Conservation (phyloP, 1,140 invertebrate species). For the Augochlora pura region DNA sequence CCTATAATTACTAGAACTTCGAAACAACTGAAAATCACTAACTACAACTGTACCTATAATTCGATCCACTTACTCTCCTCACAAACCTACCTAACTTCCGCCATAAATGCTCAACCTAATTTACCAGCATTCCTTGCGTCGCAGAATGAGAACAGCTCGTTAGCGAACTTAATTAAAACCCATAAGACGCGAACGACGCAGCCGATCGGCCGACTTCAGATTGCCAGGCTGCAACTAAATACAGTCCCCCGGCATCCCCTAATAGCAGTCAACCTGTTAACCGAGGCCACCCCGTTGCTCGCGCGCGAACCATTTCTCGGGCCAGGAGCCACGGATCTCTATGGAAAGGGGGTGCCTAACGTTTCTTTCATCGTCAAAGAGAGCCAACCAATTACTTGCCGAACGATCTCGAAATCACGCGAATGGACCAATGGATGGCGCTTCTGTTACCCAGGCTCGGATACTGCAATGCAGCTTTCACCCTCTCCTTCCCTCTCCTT, state of each 20-base stretch:
- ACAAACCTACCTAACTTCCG: too few relatives aligned
- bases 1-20: too few relatives aligned
- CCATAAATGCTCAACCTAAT: too few relatives aligned
- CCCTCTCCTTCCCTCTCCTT: conserved; percentile 47
- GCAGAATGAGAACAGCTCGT: too few relatives aligned
- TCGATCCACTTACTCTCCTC: too few relatives aligned
- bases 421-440: conserved; percentile 53
- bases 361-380: conserved; percentile 44
- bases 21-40: too few relatives aligned
- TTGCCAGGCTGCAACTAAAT: not conserved
- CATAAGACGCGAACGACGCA: not conserved
- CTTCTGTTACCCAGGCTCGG: conserved; percentile 57
- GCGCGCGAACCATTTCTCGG: not conserved
- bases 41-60: too few relatives aligned
- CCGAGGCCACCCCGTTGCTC: not conserved
- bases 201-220: not conserved
- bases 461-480: conserved; percentile 65
- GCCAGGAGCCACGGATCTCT: not conserved
- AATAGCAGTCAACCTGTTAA: conserved; percentile 13
- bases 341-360: not conserved
- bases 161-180: not conserved
- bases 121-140: too few relatives aligned
- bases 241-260: not conserved
- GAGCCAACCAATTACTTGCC: conserved; percentile 47
- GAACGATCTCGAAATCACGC: conserved; percentile 49